A percentile compares a stretch with the other conserved stretches of the same genome.
phyloP scores from a whole-genome alignment of 2,888 invertebrate species.

The Megastigmus dorsalis region DNA sequence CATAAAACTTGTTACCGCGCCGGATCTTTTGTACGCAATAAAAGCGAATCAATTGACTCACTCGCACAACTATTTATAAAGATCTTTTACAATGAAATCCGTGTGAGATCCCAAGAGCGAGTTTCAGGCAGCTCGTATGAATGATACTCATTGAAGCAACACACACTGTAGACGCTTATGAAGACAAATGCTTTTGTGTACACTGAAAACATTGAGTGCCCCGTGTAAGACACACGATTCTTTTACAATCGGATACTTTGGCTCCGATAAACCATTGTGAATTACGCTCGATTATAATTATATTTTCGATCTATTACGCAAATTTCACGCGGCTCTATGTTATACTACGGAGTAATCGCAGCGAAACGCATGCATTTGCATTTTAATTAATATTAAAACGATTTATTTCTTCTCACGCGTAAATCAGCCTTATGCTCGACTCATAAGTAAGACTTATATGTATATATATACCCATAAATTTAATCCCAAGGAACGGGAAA shows the following conservation, averaged over 20 bases:
- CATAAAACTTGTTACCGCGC: not conserved
- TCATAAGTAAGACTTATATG: not conserved
- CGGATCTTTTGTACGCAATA: not conserved
- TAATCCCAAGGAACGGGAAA: too few relatives aligned
- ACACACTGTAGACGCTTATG: not conserved
- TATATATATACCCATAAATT: too few relatives aligned
- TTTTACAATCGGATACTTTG: not conserved
- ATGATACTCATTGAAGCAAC: conserved; percentile 4
- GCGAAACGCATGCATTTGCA: not conserved
- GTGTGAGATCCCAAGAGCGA: too few relatives aligned
- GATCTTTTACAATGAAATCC: conserved; percentile 1
- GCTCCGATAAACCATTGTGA: not conserved
- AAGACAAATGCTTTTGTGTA: conserved; percentile 29
- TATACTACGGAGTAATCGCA: too few relatives aligned
- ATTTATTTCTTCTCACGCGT: conserved; percentile 10
- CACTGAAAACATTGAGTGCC: not conserved
- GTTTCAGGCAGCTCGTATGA: too few relatives aligned
- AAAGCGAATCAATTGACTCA: conserved; percentile 16
- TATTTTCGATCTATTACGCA: too few relatives aligned
- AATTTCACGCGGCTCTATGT: too few relatives aligned
- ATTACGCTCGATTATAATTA: not conserved
- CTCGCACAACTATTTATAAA: conserved; percentile 9
- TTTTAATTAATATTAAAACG: conserved; percentile 24
- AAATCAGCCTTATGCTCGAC: not conserved
- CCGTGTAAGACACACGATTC: not conserved